Evolutionary conservation across 2,113 vertebrate genomes (phyloP).

Genomic region (Pseudorhombus dupliciocellatus): DNA sequence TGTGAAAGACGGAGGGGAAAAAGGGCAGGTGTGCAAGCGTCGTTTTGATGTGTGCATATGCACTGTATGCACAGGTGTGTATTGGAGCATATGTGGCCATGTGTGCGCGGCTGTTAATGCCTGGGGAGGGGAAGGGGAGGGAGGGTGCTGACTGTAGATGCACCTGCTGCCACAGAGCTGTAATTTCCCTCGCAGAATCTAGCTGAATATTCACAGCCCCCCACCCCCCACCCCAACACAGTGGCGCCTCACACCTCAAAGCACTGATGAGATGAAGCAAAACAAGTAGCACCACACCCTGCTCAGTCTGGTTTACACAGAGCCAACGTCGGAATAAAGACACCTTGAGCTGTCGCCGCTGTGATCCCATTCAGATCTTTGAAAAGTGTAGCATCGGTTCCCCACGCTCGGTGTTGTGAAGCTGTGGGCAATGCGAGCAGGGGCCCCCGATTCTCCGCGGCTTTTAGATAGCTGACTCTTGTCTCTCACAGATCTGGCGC

Average conservation of each 20-base stretch:
- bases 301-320: slow-evolving; percentile 35
- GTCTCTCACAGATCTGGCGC: slow-evolving; percentile 67
- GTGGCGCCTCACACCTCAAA: slow-evolving; percentile 54
- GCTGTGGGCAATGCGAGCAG: slow-evolving; percentile 23
- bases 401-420: slow-evolving; percentile 18
- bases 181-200: slow-evolving; percentile 62
- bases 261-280: slow-evolving; percentile 66
- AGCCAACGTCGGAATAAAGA: slow-evolving; percentile 28
- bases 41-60: slow-evolving; percentile 20
- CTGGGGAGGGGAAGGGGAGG: background rate
- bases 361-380: slow-evolving; percentile 33
- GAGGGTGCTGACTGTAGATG: slow-evolving; percentile 13
- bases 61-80: slow-evolving; percentile 46
- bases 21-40: slow-evolving; percentile 32
- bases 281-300: slow-evolving; percentile 41
- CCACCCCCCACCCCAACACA: slow-evolving; percentile 28
- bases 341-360: slow-evolving; percentile 4
- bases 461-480: slow-evolving; percentile 66
- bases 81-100: slow-evolving; percentile 38
- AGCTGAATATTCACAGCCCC: slow-evolving; percentile 56
- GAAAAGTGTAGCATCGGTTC: slow-evolving; percentile 32
- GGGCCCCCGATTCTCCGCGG: slow-evolving; percentile 38
- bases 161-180: slow-evolving; percentile 61
- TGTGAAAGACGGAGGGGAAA: slow-evolving; percentile 1
- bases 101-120: slow-evolving; percentile 24